phyloP scores from a whole-genome alignment of 2,113 vertebrate species.

The Microtus montanus region DNA sequence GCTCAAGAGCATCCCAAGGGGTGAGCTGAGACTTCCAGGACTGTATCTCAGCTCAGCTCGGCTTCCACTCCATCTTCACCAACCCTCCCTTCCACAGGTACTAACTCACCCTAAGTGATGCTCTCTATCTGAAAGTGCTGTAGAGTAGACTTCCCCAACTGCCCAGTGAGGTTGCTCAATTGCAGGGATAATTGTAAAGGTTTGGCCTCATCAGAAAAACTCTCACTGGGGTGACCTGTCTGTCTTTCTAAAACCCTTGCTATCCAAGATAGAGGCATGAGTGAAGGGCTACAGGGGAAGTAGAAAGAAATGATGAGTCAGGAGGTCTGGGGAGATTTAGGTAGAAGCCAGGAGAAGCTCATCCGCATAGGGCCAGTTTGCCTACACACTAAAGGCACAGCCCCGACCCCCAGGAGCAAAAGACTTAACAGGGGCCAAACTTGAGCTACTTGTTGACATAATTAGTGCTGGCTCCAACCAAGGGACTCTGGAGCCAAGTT shows the following conservation, averaged over 20 bases:
- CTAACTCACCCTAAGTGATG: neutral
- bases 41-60: too few relatives aligned
- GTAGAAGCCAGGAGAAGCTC: slow-evolving; percentile 91
- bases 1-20: too few relatives aligned
- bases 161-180: neutral
- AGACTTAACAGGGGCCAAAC: slow-evolving; percentile 77
- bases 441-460: slow-evolving; percentile 89
- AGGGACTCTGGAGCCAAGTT: slow-evolving; percentile 85
- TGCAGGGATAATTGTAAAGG: slow-evolving; percentile 62
- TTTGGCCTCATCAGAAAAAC: slow-evolving; percentile 83
- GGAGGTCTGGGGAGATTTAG: slow-evolving; percentile 92
- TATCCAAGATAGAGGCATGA: slow-evolving; percentile 85
- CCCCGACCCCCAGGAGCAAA: slow-evolving; percentile 65
- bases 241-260: slow-evolving; percentile 81
- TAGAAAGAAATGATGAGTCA: slow-evolving; percentile 89
- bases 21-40: too few relatives aligned
- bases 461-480: slow-evolving; percentile 85
- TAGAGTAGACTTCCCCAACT: neutral
- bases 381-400: slow-evolving; percentile 63
- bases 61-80: neutral
- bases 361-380: slow-evolving; percentile 83
- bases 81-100: neutral
- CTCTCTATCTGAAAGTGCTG: rapidly evolving
- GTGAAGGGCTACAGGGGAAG: slow-evolving; percentile 82
- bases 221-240: slow-evolving; percentile 81